Evolutionary conservation across 64 coral and sea anemone species (phyloP).

Genomic region (Platygyra sinensis): DNA sequence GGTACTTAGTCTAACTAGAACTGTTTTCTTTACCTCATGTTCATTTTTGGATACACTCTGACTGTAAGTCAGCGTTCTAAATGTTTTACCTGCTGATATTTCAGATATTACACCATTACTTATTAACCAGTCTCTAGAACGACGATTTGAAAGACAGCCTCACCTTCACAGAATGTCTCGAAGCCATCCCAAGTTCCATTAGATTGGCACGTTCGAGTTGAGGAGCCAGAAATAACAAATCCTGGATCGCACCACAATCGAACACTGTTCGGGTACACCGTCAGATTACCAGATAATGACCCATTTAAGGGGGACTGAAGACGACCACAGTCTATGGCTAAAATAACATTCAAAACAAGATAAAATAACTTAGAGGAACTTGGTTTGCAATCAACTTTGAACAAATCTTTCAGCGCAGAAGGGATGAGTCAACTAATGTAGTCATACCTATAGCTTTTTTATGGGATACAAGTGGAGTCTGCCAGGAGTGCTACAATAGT

Average conservation of each 20-base stretch:
- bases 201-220: constrained; percentile 35
- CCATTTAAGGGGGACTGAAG: not conserved
- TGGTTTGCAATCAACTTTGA: not conserved
- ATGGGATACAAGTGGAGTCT: not conserved
- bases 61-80: no score
- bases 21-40: no score
- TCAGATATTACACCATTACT: no score
- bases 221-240: constrained; percentile 34
- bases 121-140: no score
- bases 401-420: not conserved
- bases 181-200: constrained; percentile 58
- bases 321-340: constrained; percentile 47
- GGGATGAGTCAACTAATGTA: no score
- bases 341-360: not conserved
- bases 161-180: constrained; percentile 42
- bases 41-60: no score
- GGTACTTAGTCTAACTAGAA: no score
- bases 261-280: constrained; percentile 20
- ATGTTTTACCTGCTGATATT: no score
- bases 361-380: not conserved
- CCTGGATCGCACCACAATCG: constrained; percentile 37
- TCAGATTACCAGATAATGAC: not conserved
- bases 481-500: not conserved
- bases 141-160: not conserved
- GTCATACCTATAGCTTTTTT: no score